Evolutionary conservation across 2,113 vertebrate genomes (phyloP).

Genomic region (Motacilla tschutschensis): DNA sequence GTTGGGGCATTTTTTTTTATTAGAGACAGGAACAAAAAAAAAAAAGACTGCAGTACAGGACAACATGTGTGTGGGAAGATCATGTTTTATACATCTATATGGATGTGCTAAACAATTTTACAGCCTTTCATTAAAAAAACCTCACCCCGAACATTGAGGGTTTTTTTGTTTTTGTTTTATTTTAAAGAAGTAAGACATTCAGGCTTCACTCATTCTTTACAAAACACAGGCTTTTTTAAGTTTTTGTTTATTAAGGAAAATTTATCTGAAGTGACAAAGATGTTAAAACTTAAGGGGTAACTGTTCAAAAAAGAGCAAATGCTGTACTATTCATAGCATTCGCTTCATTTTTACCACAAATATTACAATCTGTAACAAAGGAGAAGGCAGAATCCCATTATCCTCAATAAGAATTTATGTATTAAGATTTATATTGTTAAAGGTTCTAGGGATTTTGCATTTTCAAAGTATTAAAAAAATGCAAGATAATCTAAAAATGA

Average conservation of each 20-base stretch:
- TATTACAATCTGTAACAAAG: neutral
- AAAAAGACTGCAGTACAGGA: neutral
- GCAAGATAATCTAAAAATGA: slow-evolving; percentile 6
- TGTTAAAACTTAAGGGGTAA: slow-evolving; percentile 11
- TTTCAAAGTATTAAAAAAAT: slow-evolving; percentile 24
- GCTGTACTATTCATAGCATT: neutral
- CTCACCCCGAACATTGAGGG: neutral
- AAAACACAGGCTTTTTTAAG: neutral
- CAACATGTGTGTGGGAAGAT: neutral
- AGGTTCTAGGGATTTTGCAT: slow-evolving; percentile 22
- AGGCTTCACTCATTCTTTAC: neutral
- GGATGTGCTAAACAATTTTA: neutral
- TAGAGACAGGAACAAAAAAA: neutral
- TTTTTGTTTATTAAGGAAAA: neutral
- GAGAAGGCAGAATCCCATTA: neutral
- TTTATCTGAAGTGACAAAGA: neutral
- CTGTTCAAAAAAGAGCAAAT: neutral
- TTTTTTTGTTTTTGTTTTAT: neutral
- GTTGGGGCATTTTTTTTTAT: neutral
- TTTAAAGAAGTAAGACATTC: neutral
- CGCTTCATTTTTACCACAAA: neutral
- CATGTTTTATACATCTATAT: neutral
- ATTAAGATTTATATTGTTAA: slow-evolving; percentile 33
- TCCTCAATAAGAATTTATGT: neutral
- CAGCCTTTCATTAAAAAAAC: neutral